Base-by-base conservation (phyloP, 2,113 vertebrate species). In the Neolamprologus ventralis region DNA sequence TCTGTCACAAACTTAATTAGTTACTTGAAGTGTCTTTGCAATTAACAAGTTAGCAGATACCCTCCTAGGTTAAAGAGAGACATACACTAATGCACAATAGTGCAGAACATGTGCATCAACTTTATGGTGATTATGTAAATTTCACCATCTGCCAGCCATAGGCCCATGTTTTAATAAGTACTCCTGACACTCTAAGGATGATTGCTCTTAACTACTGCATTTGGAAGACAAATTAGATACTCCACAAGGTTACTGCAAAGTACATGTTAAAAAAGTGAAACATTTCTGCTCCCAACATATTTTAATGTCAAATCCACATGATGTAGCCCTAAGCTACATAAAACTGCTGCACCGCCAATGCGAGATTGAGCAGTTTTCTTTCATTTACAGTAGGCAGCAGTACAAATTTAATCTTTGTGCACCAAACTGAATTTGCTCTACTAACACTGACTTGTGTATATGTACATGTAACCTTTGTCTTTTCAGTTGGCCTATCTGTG, bases 401-500 rank as follows among this genome's bases (percentile, higher is more conserved):
- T 81, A 86, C 89, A 87, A 86, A 89, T 92, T 57, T 49, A 88
- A 93, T 92, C 55, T 90, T 83, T 83, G 80, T 75, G 86, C 83
- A 88, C 75, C 65, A 89, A 91, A 87, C 83, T 87, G 54, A 23
- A 85, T 85, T 85, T 92, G 88, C 60, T 71, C 53, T 85, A 78
- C 73, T 82, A 85, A 89, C 89, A 79, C 86, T 55, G 63, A 80
- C 82, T 85, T 71, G 80, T 84, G 85, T 68, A 88, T 68, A 58
- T 73, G 85, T 87, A 85, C 90, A 82, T 87, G 35, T 86, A 87
- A 93, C 93, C 91, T 93, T 91, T 87, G 78, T 88, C 84, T 89
- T 37, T 75, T 58, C 80, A 49, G 86, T 63, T 89, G 91, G 93
- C 93, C 87, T 88, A 75, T 93, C 90, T 88, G 95, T 94, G 94